Evolutionary conservation across 2,888 invertebrate genomes (phyloP).

Genomic region (Agrochola litura): DNA sequence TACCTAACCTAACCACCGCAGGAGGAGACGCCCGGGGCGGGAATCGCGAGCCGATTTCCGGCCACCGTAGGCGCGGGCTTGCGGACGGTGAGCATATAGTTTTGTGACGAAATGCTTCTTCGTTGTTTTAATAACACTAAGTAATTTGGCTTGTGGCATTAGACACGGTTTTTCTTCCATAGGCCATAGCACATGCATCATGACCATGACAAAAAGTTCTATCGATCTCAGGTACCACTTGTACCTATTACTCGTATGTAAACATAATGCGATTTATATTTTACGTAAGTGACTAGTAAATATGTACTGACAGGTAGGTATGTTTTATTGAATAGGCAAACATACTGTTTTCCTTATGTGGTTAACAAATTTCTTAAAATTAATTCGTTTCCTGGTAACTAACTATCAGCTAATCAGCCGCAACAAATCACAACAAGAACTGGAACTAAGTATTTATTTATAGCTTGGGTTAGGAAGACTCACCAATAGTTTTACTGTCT

Average conservation of each 20-base stretch:
- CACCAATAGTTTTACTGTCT: too few relatives aligned
- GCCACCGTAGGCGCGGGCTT: too few relatives aligned
- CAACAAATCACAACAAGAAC: not conserved
- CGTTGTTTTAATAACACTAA: slow-evolving; percentile 22
- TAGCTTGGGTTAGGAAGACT: not conserved
- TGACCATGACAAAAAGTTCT: slow-evolving; percentile 13
- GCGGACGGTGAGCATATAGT: too few relatives aligned
- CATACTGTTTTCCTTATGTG: slow-evolving; percentile 45
- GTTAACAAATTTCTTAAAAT: slow-evolving; percentile 32
- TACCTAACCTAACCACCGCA: too few relatives aligned
- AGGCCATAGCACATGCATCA: not conserved
- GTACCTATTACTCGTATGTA: slow-evolving; percentile 4
- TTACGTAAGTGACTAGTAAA: slow-evolving; percentile 41
- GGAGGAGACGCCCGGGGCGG: too few relatives aligned
- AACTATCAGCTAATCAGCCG: not conserved
- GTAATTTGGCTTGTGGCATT: not conserved
- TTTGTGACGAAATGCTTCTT: slow-evolving; percentile 6
- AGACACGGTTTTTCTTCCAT: slow-evolving; percentile 1
- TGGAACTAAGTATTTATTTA: not conserved
- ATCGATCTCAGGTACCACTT: slow-evolving; percentile 9
- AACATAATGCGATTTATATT: slow-evolving; percentile 37
- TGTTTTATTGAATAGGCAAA: slow-evolving; percentile 37
- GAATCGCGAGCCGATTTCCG: too few relatives aligned
- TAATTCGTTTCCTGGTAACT: slow-evolving; percentile 11
- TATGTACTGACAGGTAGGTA: slow-evolving; percentile 11